phyloP scores from a whole-genome alignment of 2,797 vertebrate species.

The Megalops cyprinoides region DNA sequence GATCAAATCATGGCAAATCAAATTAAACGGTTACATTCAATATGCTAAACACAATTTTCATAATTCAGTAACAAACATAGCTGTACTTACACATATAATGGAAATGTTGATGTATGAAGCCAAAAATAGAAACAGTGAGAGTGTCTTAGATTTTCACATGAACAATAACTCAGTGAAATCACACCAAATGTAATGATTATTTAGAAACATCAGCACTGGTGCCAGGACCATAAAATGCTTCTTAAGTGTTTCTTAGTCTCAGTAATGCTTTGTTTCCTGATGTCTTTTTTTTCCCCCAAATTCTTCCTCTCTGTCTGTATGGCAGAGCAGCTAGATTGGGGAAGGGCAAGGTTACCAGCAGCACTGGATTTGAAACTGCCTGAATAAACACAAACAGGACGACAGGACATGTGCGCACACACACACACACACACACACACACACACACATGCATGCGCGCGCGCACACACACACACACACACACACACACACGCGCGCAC shows the following conservation, averaged over 20 bases:
- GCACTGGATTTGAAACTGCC: neutral
- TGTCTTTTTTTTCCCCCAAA: neutral
- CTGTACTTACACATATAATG: no score
- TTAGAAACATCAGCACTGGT: no score
- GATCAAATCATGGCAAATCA: neutral
- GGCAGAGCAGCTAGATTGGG: no score
- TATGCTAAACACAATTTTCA: neutral
- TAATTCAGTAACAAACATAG: no score
- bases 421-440: constrained; percentile 6
- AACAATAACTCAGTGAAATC: no score
- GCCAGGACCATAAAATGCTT: neutral
- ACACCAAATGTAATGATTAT: no score
- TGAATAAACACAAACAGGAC: neutral
- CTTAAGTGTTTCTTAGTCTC: neutral
- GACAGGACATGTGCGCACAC: neutral
- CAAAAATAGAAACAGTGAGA: no score
- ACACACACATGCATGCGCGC: neutral
- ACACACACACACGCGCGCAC: neutral
- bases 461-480: neutral
- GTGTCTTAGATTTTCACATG: no score
- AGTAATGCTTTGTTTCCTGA: neutral
- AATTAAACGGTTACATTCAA: neutral
- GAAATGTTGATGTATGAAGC: no score
- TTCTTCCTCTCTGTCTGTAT: neutral
- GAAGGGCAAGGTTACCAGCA: neutral